phyloP scores from a whole-genome alignment of 2,797 vertebrate species.

The Fratercula arctica region DNA sequence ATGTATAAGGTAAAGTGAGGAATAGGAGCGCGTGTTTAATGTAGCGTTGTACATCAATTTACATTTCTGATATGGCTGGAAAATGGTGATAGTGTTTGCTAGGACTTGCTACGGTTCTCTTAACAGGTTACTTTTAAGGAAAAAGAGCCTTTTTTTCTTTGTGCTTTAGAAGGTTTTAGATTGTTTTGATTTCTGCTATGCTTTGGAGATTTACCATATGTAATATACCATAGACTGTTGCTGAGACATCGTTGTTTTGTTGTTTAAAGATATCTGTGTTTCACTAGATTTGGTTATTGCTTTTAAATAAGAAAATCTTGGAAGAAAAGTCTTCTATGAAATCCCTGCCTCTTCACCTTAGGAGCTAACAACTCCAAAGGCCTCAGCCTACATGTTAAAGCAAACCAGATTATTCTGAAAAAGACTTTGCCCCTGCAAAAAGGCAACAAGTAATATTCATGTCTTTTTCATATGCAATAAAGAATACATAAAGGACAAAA shows the following conservation, averaged over 20 bases:
- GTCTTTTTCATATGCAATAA: neutral
- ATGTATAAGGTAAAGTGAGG: slow-evolving; percentile 83
- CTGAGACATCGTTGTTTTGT: neutral
- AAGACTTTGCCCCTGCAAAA: neutral
- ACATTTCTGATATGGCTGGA: neutral
- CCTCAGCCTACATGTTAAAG: neutral
- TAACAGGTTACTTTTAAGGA: neutral
- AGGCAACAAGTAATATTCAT: neutral
- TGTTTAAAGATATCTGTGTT: neutral
- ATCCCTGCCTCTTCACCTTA: neutral
- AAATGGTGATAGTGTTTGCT: neutral
- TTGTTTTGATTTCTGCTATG: neutral
- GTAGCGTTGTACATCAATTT: neutral
- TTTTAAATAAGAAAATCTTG: neutral
- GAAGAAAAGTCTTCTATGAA: neutral
- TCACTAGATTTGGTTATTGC: neutral
- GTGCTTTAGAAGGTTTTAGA: neutral
- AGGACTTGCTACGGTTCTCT: neutral
- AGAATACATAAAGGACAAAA: neutral
- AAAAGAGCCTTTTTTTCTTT: neutral
- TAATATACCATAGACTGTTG: neutral
- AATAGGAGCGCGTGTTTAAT: neutral
- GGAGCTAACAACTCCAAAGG: neutral
- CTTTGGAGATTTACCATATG: neutral
- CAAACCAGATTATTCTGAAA: neutral